These are phyloP conservation scores for Podiceps cristatus DNA, from an alignment of 2,113 vertebrate species.

Conservation along the genomic window DNA sequence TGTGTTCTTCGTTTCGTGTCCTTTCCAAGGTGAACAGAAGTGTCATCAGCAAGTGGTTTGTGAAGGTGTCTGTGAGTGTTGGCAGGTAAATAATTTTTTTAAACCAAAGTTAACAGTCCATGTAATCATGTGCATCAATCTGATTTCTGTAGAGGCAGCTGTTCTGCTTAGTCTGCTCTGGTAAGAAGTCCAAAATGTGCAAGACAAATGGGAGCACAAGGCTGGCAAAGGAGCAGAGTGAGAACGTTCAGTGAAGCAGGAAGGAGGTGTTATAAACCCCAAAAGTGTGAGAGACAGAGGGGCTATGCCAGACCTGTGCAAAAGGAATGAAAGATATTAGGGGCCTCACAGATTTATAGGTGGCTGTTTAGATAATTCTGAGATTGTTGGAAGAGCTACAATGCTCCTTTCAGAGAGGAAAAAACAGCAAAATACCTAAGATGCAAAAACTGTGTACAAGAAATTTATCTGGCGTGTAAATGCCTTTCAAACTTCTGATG, in stretches of 20 bases:
- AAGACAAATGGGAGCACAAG: not conserved
- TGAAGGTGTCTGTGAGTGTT: slow-evolving; percentile 23
- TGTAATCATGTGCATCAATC: slow-evolving; percentile 57
- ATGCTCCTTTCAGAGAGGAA: not conserved
- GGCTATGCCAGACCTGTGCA: not conserved
- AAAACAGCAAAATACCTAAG: not conserved
- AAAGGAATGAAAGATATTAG: not conserved
- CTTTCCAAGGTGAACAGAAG: slow-evolving; percentile 56
- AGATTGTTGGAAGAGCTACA: not conserved
- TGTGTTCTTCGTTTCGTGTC: not conserved
- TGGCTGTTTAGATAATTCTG: not conserved
- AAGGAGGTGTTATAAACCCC: not conserved
- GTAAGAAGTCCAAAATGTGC: not conserved
- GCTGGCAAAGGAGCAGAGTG: not conserved
- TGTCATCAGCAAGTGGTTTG: slow-evolving; percentile 23
- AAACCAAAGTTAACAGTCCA: slow-evolving; percentile 44
- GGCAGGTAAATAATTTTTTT: slow-evolving; percentile 63
- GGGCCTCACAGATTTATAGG: not conserved
- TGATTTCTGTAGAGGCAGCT: slow-evolving; percentile 1
- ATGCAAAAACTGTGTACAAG: not conserved
- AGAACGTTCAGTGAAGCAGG: not conserved
- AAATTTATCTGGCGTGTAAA: not conserved
- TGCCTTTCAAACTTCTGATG: not conserved
- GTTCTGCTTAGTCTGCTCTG: not conserved
- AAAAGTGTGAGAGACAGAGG: not conserved